Conservation (phyloP, 2,797 vertebrate species). For the Coccyzus lansbergi region DNA sequence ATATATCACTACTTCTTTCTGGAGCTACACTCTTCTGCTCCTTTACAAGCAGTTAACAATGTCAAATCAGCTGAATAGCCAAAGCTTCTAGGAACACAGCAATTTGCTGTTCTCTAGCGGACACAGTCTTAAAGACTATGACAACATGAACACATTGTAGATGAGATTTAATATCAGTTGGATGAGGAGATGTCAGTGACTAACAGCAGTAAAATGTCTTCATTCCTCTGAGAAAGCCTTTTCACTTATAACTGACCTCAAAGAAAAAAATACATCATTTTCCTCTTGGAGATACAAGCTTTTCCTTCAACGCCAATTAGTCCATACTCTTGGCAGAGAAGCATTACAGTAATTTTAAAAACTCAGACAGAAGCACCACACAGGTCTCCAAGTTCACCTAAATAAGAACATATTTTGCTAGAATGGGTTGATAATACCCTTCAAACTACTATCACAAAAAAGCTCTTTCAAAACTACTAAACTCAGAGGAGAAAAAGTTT, state of each 20-base stretch:
- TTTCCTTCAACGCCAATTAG: background rate
- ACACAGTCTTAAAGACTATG: background rate
- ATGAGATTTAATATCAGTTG: background rate
- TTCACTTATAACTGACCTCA: background rate
- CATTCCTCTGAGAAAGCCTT: background rate
- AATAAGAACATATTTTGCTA: background rate
- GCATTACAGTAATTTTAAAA: background rate
- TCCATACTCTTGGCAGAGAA: background rate
- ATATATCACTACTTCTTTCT: background rate
- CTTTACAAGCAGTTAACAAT: background rate
- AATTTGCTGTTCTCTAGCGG: constrained; percentile 49
- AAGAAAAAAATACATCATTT: background rate
- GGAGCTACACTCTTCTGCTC: background rate
- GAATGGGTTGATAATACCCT: background rate
- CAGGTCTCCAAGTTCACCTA: background rate
- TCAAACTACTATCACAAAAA: background rate
- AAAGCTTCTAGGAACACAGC: background rate
- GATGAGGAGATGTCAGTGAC: background rate
- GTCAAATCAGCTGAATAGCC: background rate
- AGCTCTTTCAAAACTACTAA: background rate
- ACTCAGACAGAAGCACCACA: background rate
- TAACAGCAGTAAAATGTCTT: background rate
- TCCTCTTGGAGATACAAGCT: background rate
- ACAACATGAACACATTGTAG: background rate
- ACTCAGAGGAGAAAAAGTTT: background rate